phyloP scores from a whole-genome alignment of 2,113 vertebrate species.

The Macquaria australasica region DNA sequence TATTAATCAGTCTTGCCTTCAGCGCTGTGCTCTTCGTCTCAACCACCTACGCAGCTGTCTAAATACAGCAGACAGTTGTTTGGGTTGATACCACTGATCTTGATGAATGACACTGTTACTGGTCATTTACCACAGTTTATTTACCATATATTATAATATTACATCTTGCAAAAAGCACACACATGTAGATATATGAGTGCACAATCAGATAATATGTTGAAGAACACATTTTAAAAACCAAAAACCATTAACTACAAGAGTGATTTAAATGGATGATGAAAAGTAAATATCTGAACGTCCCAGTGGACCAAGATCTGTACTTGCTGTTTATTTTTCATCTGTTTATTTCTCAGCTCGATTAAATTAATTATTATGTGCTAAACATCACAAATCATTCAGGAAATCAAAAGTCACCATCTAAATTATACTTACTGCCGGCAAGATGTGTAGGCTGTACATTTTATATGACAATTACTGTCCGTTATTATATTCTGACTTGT shows the following conservation, averaged over 20 bases:
- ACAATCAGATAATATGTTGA: slow-evolving; percentile 60
- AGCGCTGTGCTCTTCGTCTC: slow-evolving; percentile 45
- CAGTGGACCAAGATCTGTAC: slow-evolving; percentile 39
- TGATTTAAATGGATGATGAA: slow-evolving; percentile 54
- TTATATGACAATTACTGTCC: slow-evolving; percentile 58
- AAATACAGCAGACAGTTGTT: slow-evolving; percentile 52
- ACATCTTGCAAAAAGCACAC: slow-evolving; percentile 72
- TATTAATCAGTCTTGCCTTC: slow-evolving; percentile 50
- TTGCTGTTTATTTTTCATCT: slow-evolving; percentile 49
- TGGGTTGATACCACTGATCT: slow-evolving; percentile 29
- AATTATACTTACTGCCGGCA: slow-evolving; percentile 57
- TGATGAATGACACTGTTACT: slow-evolving; percentile 55
- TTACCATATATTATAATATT: slow-evolving; percentile 69
- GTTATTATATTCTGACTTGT: slow-evolving; percentile 57
- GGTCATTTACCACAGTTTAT: slow-evolving; percentile 77
- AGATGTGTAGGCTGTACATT: slow-evolving; percentile 73
- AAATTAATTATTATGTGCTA: slow-evolving; percentile 57
- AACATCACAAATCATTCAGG: slow-evolving; percentile 67
- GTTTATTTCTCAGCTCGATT: slow-evolving; percentile 47
- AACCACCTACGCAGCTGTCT: slow-evolving; percentile 49
- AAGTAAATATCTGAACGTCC: slow-evolving; percentile 57
- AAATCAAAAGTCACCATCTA: slow-evolving; percentile 68
- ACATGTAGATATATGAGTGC: slow-evolving; percentile 67
- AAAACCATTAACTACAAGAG: slow-evolving; percentile 53
- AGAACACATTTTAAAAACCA: slow-evolving; percentile 63